Percentiles rank a stretch among this genome's conserved stretches.
Conservation (phyloP, 2,797 vertebrate genomes). For the Cryptoprocta ferox region DNA sequence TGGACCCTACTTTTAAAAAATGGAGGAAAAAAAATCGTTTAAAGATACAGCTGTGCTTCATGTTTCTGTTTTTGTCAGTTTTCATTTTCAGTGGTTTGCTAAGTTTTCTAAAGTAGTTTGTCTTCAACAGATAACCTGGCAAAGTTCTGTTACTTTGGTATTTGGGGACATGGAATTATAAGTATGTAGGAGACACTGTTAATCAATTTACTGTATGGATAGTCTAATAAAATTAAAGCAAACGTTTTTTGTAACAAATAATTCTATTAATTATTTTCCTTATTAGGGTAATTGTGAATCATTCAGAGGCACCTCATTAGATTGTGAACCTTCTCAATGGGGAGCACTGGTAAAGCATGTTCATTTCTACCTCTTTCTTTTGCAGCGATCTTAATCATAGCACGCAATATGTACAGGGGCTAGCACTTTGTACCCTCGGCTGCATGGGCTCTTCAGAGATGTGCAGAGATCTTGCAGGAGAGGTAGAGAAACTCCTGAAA, state of each 20-base stretch:
- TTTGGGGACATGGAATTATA: conserved; percentile 28
- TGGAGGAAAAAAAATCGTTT: not conserved
- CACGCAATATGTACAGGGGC: conserved; percentile 98
- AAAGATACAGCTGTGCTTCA: not conserved
- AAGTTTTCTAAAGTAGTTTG: conserved; percentile 27
- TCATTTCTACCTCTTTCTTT: conserved; percentile 60
- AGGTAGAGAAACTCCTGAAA: conserved; percentile 99
- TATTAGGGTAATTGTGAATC: conserved; percentile 19
- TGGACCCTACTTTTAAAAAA: no score
- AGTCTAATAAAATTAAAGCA: conserved; percentile 56
- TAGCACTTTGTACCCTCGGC: conserved; percentile 98
- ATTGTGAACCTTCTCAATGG: not conserved
- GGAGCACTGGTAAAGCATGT: not conserved
- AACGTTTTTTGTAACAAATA: conserved; percentile 9
- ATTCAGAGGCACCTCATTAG: not conserved
- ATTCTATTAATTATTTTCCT: not conserved
- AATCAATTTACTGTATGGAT: not conserved
- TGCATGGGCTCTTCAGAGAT: conserved; percentile 99
- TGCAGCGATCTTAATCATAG: conserved; percentile 99
- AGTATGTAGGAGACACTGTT: not conserved
- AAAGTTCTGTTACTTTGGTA: conserved; percentile 36
- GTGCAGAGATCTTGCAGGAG: conserved; percentile 99
- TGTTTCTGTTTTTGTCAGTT: conserved; percentile 5
- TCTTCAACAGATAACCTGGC: not conserved
- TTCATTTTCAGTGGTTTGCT: conserved; percentile 8